Conservation (phyloP, 2,113 vertebrate genomes). For the Nanorana parkeri region DNA sequence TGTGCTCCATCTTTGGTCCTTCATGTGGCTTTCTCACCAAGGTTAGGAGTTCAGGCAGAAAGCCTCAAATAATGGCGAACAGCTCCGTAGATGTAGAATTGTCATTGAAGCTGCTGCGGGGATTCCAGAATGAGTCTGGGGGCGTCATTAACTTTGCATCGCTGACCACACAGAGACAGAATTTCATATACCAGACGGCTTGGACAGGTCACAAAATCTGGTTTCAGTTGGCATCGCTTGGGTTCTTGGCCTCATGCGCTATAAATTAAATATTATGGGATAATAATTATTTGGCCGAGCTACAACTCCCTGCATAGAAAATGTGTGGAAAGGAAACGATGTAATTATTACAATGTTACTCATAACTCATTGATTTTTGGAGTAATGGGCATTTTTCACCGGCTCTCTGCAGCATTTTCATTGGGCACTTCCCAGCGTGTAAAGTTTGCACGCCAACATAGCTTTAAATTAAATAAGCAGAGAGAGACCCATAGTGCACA, state of each 20-base stretch:
- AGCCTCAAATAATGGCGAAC: background rate
- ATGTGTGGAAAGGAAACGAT: slow-evolving; percentile 34
- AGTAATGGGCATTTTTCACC: background rate
- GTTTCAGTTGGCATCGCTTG: slow-evolving; percentile 13
- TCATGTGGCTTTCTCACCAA: background rate
- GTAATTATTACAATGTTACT: slow-evolving; percentile 32
- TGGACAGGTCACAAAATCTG: slow-evolving; percentile 28
- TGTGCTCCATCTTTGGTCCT: background rate
- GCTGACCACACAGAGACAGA: slow-evolving; percentile 54
- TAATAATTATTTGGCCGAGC: slow-evolving; percentile 41
- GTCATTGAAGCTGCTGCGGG: slow-evolving; percentile 14
- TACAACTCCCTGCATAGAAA: slow-evolving; percentile 48
- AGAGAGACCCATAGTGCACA: too few species aligned
- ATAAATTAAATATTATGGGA: slow-evolving; percentile 43
- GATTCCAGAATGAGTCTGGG: slow-evolving; percentile 30
- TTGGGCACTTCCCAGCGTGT: background rate
- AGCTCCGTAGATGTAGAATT: slow-evolving; percentile 35
- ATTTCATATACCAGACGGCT: slow-evolving; percentile 39
- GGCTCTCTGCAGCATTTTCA: background rate
- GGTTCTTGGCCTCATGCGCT: background rate
- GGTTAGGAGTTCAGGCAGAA: background rate
- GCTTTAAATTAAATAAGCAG: too few species aligned
- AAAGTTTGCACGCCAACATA: too few species aligned
- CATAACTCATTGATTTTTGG: slow-evolving; percentile 25
- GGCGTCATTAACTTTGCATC: slow-evolving; percentile 14